Percentiles rank a stretch among this genome's conserved stretches.
These are phyloP conservation scores for Andrena dorsata DNA, from an alignment of 2,888 invertebrate genomes.

Conservation along the genomic window DNA sequence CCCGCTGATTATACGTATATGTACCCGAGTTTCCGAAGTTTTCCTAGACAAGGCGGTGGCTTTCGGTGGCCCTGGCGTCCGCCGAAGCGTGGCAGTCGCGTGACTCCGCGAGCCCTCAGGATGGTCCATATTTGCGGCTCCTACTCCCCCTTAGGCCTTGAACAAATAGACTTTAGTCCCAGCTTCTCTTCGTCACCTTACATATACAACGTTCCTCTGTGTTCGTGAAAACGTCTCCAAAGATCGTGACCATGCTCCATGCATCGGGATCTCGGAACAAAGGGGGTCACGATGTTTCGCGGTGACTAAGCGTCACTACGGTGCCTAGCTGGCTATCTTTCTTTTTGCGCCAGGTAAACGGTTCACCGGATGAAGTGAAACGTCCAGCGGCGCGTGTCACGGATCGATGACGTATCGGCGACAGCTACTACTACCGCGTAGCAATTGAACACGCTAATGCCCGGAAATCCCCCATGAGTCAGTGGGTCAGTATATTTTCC, in stretches of 20 bases:
- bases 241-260: no score
- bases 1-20: background rate
- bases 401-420: background rate
- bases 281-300: background rate
- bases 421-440: background rate
- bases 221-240: no score
- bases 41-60: no score
- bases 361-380: background rate
- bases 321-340: background rate
- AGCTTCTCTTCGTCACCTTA: background rate
- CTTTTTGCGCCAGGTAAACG: background rate
- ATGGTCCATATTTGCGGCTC: no score
- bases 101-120: no score
- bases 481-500: slow-evolving; percentile 59
- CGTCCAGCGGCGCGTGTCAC: background rate
- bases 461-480: slow-evolving; percentile 60
- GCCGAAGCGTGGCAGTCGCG: no score
- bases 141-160: no score
- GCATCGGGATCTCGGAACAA: background rate
- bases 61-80: no score
- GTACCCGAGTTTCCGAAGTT: background rate
- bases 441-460: slow-evolving; percentile 38
- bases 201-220: no score
- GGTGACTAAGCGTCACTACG: slow-evolving; percentile 29
- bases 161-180: background rate